A percentile compares a stretch with the other conserved stretches of the same genome.
These are phyloP conservation scores for Podotricha telesiphe DNA, from an alignment of 2,888 invertebrate genomes.

Conservation along the genomic window DNA sequence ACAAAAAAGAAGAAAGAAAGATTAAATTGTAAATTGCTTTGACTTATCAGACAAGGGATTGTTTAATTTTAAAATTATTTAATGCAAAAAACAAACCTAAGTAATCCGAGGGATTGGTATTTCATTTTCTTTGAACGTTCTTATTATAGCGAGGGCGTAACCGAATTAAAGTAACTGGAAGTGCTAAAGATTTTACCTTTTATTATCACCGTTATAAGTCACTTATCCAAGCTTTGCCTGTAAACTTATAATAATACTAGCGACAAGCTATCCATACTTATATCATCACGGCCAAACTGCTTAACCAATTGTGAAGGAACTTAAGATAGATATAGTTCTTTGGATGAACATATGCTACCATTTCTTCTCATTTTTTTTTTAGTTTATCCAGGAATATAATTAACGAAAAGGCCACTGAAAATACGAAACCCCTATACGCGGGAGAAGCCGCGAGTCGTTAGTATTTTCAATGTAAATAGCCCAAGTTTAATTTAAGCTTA, in stretches of 20 bases:
- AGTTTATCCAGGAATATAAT: too few relatives aligned
- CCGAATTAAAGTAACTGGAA: constrained; percentile 1
- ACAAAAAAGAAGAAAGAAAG: not conserved
- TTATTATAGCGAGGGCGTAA: constrained; percentile 18
- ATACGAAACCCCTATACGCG: too few relatives aligned
- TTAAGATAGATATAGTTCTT: too few relatives aligned
- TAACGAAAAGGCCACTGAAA: too few relatives aligned
- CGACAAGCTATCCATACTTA: too few relatives aligned
- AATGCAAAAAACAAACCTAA: constrained; percentile 16
- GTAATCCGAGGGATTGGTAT: constrained; percentile 26
- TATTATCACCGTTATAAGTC: not conserved
- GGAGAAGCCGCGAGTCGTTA: too few relatives aligned
- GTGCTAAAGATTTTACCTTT: not conserved
- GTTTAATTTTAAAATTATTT: constrained; percentile 14
- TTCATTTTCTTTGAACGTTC: constrained; percentile 29
- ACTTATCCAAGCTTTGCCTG: not conserved
- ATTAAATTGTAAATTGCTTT: constrained; percentile 24
- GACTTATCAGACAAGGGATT: constrained; percentile 12
- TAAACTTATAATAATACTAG: not conserved
- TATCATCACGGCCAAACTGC: too few relatives aligned
- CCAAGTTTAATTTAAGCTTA: too few relatives aligned
- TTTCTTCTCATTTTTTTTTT: too few relatives aligned
- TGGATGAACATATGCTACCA: too few relatives aligned
- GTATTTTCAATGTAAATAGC: too few relatives aligned
- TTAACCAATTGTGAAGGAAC: too few relatives aligned